These are phyloP conservation scores for Drosophila paulistorum DNA, from an alignment of 1,140 invertebrate species.

Conservation along the genomic window DNA sequence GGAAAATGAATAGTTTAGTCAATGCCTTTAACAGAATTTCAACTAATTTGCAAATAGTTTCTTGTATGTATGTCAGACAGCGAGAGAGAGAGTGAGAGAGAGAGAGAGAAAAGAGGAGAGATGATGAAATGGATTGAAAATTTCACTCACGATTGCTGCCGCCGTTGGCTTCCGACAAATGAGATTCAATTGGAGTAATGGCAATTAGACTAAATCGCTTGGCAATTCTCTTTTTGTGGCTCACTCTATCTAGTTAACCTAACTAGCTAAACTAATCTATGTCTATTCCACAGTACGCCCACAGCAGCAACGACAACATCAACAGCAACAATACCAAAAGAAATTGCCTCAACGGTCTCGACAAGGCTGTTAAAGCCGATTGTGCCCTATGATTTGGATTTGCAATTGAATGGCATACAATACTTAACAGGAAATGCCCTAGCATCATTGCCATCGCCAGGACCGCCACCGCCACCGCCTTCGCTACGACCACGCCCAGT, in stretches of 20 bases:
- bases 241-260: neutral
- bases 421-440: constrained; percentile 52
- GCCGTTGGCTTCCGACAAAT: constrained; percentile 76
- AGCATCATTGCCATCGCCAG: constrained; percentile 31
- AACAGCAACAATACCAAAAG: constrained; percentile 22
- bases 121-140: constrained; percentile 55
- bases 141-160: constrained; percentile 57
- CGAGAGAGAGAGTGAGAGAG: neutral
- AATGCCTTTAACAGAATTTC: constrained; percentile 29
- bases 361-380: constrained; percentile 54
- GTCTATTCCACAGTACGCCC: constrained; percentile 31
- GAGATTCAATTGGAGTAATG: constrained; percentile 22
- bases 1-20: constrained; percentile 8
- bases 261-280: neutral
- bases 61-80: no score
- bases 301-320: constrained; percentile 45
- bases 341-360: constrained; percentile 11
- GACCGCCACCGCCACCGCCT: constrained; percentile 18
- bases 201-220: constrained; percentile 44
- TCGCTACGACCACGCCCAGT: constrained; percentile 16
- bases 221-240: constrained; percentile 8
- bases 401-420: constrained; percentile 54
- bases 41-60: neutral
- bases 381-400: constrained; percentile 67
- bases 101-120: neutral